These are phyloP conservation scores for Acropora yongei DNA, from an alignment of 64 coral and sea anemone genomes.

Conservation along the genomic window DNA sequence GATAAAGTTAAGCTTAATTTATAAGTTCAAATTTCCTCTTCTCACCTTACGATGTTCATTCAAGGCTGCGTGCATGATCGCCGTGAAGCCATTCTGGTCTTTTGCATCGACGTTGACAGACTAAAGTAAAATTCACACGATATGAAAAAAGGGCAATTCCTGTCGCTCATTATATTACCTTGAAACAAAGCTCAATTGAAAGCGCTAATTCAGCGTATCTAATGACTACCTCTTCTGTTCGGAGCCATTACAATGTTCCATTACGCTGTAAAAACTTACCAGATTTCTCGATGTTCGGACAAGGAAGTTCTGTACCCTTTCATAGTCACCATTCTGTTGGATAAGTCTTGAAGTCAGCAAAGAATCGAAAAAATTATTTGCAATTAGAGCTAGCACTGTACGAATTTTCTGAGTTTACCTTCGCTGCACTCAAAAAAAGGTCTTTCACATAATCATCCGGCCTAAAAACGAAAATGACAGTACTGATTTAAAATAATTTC, in stretches of 20 bases:
- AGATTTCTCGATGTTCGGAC: slow-evolving; percentile 74
- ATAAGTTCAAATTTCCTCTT: not conserved
- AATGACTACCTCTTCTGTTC: not conserved
- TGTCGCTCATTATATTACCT: not conserved
- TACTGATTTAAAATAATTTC: not conserved
- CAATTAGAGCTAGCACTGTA: not conserved
- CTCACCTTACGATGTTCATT: slow-evolving; percentile 68
- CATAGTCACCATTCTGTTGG: slow-evolving; percentile 81
- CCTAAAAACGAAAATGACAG: slow-evolving; percentile 35
- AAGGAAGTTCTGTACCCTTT: slow-evolving; percentile 84
- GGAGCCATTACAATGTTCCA: not conserved
- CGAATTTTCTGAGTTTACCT: slow-evolving; percentile 41
- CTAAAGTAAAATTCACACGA: slow-evolving; percentile 11
- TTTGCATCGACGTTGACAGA: slow-evolving; percentile 82
- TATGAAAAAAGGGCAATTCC: not conserved
- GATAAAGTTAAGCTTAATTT: not conserved
- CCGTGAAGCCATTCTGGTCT: slow-evolving; percentile 77
- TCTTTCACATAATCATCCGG: slow-evolving; percentile 74
- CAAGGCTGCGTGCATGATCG: slow-evolving; percentile 68
- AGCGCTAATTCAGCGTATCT: too few species aligned
- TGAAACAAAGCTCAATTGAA: not conserved
- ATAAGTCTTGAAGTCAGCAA: not conserved
- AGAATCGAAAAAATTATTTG: not conserved
- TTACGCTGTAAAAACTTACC: slow-evolving; percentile 33
- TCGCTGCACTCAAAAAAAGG: slow-evolving; percentile 82